A percentile compares a stretch with the other conserved stretches of the same genome.
phyloP scores from a whole-genome alignment of 2,888 invertebrate species.

The Brachypalpus laphriformis region DNA sequence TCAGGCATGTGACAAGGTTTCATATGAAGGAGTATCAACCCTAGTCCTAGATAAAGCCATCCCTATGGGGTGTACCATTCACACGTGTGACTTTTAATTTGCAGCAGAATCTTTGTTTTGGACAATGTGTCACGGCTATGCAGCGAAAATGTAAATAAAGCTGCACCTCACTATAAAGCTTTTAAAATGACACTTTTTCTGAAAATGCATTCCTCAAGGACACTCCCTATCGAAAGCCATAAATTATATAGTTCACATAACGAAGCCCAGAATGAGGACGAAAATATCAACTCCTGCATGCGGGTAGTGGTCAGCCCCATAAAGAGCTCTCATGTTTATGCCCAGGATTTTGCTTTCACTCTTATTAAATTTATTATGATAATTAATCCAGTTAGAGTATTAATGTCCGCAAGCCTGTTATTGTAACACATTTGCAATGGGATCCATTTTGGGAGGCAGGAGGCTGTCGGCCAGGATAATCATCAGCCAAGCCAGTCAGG shows the following conservation, averaged over 20 bases:
- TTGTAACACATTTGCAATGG: conserved; percentile 56
- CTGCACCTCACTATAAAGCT: too few species aligned
- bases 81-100: neutral
- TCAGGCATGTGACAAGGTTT: conserved; percentile 27
- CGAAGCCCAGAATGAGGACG: neutral
- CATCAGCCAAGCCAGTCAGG: conserved; percentile 7
- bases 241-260: neutral
- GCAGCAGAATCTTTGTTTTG: conserved; percentile 1
- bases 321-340: conserved; percentile 39
- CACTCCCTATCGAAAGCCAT: neutral
- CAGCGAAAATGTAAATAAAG: too few species aligned
- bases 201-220: neutral
- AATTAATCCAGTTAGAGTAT: conserved; percentile 67
- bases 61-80: neutral
- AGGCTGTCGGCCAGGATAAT: conserved; percentile 13
- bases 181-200: neutral
- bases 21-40: neutral
- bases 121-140: conserved; percentile 4
- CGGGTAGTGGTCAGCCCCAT: neutral
- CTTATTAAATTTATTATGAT: conserved; percentile 69
- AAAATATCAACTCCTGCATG: neutral
- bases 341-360: conserved; percentile 55
- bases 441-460: conserved; percentile 33
- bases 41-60: neutral
- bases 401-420: conserved; percentile 51